A percentile compares a stretch with the other conserved stretches of the same genome.
Conservation (phyloP, 1,140 invertebrate species). For the Diorhabda carinulata region DNA sequence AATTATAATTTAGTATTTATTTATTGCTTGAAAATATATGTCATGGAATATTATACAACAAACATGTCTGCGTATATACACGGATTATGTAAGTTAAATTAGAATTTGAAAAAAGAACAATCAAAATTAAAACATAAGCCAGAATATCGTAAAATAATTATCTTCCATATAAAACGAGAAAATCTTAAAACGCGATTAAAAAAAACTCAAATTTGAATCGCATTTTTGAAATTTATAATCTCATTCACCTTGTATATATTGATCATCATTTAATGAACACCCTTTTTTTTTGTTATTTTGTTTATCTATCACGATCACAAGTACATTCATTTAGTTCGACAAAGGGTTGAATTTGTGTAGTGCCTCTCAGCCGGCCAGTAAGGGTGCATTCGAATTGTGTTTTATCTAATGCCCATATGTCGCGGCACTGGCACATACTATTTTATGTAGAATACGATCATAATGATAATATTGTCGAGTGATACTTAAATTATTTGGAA, state of each 20-base stretch:
- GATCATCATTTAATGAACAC: conserved; percentile 11
- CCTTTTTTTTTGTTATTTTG: conserved; percentile 19
- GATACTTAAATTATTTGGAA: conserved; percentile 7
- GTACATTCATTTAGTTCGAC: conserved; percentile 25
- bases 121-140: too few species aligned
- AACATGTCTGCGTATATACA: too few species aligned
- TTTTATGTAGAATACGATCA: conserved; percentile 9
- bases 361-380: conserved; percentile 9
- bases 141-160: too few species aligned
- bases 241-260: neutral
- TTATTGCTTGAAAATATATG: too few species aligned
- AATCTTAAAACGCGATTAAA: too few species aligned
- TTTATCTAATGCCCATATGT: conserved; percentile 21
- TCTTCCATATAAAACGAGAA: too few species aligned
- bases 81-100: too few species aligned
- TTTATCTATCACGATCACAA: conserved; percentile 30
- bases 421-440: conserved; percentile 11
- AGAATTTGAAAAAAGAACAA: too few species aligned
- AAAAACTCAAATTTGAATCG: too few species aligned
- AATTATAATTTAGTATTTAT: too few species aligned
- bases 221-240: too few species aligned
- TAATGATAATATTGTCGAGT: conserved; percentile 11
- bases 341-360: conserved; percentile 27
- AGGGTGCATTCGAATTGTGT: conserved; percentile 20
- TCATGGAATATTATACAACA: too few species aligned